phyloP scores from a whole-genome alignment of 2,797 vertebrate species.

The Pangasius larnaudii region DNA sequence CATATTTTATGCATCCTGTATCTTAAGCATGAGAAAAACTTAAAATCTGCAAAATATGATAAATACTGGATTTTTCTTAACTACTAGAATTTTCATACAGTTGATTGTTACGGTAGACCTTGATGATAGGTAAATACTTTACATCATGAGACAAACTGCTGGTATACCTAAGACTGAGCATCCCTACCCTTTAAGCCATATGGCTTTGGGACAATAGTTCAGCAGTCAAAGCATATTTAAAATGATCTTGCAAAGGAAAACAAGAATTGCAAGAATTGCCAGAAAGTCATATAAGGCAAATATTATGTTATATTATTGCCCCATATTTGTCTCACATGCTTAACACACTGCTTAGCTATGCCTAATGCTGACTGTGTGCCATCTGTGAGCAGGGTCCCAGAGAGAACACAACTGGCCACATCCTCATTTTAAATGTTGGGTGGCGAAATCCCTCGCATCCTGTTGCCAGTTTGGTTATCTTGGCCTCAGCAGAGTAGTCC shows the following conservation, averaged over 20 bases:
- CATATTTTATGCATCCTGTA: background rate
- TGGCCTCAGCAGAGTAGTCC: background rate
- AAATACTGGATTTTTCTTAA: background rate
- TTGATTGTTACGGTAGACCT: background rate
- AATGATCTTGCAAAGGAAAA: constrained; percentile 22
- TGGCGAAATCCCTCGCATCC: background rate
- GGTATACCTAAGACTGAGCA: constrained; percentile 21
- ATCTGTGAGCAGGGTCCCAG: constrained; percentile 18
- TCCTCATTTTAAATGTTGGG: constrained; percentile 20
- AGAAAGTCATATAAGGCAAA: constrained; percentile 22
- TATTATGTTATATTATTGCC: background rate
- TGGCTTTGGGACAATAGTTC: constrained; percentile 44
- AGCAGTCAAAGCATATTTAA: constrained; percentile 45
- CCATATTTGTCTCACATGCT: constrained; percentile 16
- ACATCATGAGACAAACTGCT: background rate
- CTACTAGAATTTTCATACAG: no score
- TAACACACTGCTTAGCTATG: constrained; percentile 25
- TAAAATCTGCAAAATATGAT: background rate
- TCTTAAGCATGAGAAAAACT: background rate
- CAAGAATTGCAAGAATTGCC: constrained; percentile 30
- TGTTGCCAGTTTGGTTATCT: background rate
- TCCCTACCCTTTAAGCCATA: constrained; percentile 38
- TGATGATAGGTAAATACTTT: background rate
- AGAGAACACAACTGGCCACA: constrained; percentile 33
- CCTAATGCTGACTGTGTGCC: constrained; percentile 18